These are phyloP conservation scores for Sylvia borin DNA, from an alignment of 2,797 vertebrate species.

Conservation along the genomic window DNA sequence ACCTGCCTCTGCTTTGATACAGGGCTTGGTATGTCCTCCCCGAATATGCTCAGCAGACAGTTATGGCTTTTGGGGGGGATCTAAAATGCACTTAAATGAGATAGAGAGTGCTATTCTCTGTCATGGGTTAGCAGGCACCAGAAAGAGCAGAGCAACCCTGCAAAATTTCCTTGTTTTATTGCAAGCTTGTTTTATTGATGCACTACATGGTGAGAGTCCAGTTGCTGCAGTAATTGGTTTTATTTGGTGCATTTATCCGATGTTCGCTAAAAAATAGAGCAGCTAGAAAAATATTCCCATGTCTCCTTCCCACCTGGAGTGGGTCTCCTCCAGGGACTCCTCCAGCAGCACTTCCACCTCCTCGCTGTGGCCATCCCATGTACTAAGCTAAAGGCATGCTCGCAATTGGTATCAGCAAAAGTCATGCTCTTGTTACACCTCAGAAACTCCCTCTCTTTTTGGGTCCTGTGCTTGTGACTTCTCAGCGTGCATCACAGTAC, in stretches of 20 bases:
- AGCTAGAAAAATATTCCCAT: neutral
- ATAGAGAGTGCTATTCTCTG: neutral
- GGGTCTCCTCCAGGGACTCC: neutral
- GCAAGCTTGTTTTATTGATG: neutral
- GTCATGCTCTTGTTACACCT: neutral
- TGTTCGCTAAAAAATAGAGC: neutral
- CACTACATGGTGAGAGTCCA: neutral
- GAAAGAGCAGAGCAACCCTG: neutral
- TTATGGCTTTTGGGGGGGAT: neutral
- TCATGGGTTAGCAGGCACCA: neutral
- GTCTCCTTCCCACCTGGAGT: neutral
- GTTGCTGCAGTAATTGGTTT: neutral
- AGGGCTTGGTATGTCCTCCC: neutral
- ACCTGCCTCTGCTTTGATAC: neutral
- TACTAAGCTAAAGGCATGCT: neutral
- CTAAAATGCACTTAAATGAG: neutral
- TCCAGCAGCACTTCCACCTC: neutral
- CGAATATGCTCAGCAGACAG: neutral
- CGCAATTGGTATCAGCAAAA: rapidly evolving
- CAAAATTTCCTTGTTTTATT: neutral
- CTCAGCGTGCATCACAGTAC: neutral
- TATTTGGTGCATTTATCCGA: neutral
- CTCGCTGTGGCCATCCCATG: rapidly evolving
- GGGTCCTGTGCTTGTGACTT: neutral
- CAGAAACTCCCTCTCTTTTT: neutral